phyloP scores from a whole-genome alignment of 2,888 invertebrate genomes.

The Actias luna region DNA sequence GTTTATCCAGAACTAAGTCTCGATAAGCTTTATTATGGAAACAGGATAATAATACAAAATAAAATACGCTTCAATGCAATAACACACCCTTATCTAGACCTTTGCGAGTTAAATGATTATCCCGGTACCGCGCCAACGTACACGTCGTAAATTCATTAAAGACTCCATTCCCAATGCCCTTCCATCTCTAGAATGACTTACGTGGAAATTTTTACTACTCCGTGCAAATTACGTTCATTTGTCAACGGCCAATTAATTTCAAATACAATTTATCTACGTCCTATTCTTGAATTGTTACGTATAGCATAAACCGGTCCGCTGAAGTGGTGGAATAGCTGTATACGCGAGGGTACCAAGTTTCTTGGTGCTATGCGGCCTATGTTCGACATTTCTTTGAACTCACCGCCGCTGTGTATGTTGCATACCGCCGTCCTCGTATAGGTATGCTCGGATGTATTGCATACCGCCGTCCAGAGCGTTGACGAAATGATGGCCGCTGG shows the following conservation, averaged over 20 bases:
- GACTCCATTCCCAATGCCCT: background rate
- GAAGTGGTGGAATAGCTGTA: slow-evolving; percentile 73
- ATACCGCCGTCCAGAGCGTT: slow-evolving; percentile 41
- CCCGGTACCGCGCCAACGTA: background rate
- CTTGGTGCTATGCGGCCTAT: slow-evolving; percentile 68
- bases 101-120: no score
- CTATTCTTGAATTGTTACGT: slow-evolving; percentile 24
- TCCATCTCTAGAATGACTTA: background rate
- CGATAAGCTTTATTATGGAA: no score
- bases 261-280: slow-evolving; percentile 9
- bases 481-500: slow-evolving; percentile 36
- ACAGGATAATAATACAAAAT: no score
- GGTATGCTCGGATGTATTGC: slow-evolving; percentile 39
- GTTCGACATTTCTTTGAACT: slow-evolving; percentile 67
- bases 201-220: background rate
- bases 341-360: slow-evolving; percentile 58
- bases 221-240: slow-evolving; percentile 10
- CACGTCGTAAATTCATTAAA: background rate
- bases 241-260: slow-evolving; percentile 16
- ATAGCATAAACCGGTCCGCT: slow-evolving; percentile 58
- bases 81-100: no score
- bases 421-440: slow-evolving; percentile 48
- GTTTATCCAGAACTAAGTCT: no score
- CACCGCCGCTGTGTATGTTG: slow-evolving; percentile 51
- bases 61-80: no score